Conservation (phyloP, 2,113 vertebrate genomes). For the Furnarius figulus region DNA sequence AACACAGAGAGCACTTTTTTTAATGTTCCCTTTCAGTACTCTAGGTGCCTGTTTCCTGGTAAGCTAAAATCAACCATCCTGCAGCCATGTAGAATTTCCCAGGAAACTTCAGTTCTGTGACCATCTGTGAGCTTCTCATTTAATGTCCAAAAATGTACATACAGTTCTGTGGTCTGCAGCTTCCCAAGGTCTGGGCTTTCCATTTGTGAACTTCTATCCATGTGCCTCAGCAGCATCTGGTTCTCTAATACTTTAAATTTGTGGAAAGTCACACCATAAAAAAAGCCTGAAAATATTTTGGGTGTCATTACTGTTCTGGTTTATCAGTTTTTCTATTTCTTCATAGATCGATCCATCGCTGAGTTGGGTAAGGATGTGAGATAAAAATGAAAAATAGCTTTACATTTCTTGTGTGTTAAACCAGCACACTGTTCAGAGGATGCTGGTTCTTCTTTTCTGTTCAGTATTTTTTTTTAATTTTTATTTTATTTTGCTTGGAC, state of each 20-base stretch:
- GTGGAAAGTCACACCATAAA: not conserved
- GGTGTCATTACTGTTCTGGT: not conserved
- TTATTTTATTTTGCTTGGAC: not conserved
- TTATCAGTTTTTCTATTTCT: not conserved
- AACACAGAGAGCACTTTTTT: constrained; percentile 19
- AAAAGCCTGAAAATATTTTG: not conserved
- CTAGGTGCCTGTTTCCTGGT: constrained; percentile 8
- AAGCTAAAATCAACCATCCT: constrained; percentile 33
- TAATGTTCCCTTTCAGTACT: constrained; percentile 4
- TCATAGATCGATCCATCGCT: not conserved
- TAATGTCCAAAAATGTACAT: not conserved
- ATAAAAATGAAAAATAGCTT: not conserved
- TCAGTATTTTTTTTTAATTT: not conserved
- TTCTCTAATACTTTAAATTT: not conserved
- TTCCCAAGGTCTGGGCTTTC: not conserved
- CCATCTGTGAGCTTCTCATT: constrained; percentile 25
- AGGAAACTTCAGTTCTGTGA: constrained; percentile 24
- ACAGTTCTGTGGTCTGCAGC: not conserved
- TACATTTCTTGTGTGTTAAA: not conserved
- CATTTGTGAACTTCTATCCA: not conserved
- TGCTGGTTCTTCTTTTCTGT: not conserved
- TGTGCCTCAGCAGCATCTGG: not conserved
- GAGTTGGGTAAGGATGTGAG: not conserved
- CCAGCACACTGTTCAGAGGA: not conserved
- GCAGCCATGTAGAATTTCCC: constrained; percentile 3